Percentiles rank a stretch among this genome's conserved stretches.
Conservation (phyloP, 2,888 invertebrate genomes). For the Dicycla oo region DNA sequence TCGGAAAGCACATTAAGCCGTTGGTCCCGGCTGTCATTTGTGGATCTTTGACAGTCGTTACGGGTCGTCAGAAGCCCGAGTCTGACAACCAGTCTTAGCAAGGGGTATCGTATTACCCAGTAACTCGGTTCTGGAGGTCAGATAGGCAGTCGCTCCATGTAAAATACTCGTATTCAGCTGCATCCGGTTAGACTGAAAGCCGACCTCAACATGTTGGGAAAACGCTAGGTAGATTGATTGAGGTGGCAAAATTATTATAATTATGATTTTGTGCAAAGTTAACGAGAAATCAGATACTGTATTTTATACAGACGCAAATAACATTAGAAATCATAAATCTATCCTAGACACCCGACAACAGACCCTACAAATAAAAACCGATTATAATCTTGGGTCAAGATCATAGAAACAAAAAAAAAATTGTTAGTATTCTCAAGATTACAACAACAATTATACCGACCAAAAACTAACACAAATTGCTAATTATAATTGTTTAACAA, state of each 20-base stretch:
- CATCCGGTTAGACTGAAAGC: too few species aligned
- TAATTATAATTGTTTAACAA: conserved; percentile 19
- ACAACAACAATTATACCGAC: conserved; percentile 16
- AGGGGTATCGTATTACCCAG: too few species aligned
- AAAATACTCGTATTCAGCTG: too few species aligned
- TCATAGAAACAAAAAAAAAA: conserved; percentile 30
- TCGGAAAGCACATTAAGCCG: too few species aligned
- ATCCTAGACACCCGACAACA: background rate
- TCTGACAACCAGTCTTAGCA: too few species aligned
- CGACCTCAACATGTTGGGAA: too few species aligned
- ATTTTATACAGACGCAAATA: background rate
- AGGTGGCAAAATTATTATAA: background rate
- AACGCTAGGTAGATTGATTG: too few species aligned
- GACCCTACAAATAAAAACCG: background rate
- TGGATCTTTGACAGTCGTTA: too few species aligned
- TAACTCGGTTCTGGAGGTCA: too few species aligned
- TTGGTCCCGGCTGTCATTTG: too few species aligned
- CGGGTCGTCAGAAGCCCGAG: too few species aligned
- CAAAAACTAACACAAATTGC: conserved; percentile 11
- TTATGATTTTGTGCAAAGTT: background rate
- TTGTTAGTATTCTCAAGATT: conserved; percentile 17
- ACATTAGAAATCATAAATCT: background rate
- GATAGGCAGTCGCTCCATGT: too few species aligned
- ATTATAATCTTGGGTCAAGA: conserved; percentile 28
- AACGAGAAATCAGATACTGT: background rate